Conservation (phyloP, 2,113 vertebrate species). For the Callionymus lyra region DNA sequence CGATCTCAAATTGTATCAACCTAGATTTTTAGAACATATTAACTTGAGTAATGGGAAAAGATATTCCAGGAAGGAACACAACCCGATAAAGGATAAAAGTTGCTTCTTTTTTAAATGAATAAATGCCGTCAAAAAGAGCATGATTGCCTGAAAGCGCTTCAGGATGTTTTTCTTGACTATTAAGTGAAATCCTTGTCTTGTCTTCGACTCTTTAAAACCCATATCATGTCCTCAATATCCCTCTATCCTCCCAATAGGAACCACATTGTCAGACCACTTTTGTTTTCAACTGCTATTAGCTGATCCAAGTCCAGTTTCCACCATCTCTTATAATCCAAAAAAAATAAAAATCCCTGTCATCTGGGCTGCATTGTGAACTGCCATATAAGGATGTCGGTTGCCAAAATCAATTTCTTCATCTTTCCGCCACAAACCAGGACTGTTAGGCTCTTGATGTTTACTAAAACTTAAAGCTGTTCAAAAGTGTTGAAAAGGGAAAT, state of each 20-base stretch:
- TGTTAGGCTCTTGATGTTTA: no score
- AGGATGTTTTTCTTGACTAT: not conserved
- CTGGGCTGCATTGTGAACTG: constrained; percentile 29
- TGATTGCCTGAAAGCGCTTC: constrained; percentile 1
- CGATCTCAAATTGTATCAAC: no score
- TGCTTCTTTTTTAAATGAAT: no score
- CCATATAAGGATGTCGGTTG: constrained; percentile 39
- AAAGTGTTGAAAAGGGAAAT: no score
- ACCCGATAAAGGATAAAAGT: no score
- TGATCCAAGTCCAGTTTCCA: constrained; percentile 26
- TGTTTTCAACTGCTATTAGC: not conserved
- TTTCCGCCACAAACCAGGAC: no score
- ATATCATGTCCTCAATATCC: constrained; percentile 8
- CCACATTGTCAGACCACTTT: not conserved
- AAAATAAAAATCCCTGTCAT: constrained; percentile 31
- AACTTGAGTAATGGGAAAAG: no score
- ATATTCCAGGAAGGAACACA: no score
- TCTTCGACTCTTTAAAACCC: not conserved
- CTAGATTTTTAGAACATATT: no score
- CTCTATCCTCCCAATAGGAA: not conserved
- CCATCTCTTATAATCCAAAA: not conserved
- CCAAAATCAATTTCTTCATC: constrained; percentile 10
- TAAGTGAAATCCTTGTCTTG: constrained; percentile 6
- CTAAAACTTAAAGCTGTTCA: no score
- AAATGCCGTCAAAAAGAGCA: not conserved